Base-by-base conservation (phyloP, 92 coral and sea anemone species). In the Diadumene lineata region DNA sequence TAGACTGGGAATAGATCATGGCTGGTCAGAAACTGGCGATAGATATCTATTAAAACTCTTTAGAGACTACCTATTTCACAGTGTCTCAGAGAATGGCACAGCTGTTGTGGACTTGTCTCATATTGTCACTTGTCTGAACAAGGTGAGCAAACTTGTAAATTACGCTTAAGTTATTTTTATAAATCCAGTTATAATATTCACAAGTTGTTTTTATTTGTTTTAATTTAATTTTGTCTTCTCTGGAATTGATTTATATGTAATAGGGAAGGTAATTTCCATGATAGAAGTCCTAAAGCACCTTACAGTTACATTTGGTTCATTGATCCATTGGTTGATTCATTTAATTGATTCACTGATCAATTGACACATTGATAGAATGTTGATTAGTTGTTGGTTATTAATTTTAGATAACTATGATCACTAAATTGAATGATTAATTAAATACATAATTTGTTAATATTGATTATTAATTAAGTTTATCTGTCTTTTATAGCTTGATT, bases 21-120 rank as follows among this genome's bases (percentile, higher is more conserved):
- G 90, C 56, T 94, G 98, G 98, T 86, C 98, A 28, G 98, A 94
- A 82, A 94, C 98, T 34, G 98, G 98, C 55, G 98, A 94, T 78
- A 80, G 97, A 28, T 94, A 94, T 75, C 92, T 94, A 32, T 73
- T 94, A 74, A 94, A 94, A 85, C 85, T 94, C 31, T 94, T 94
- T 66, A 88, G 98, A 31, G 98, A 94, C 73, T 85, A 94, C 70
- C 73, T 94, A 70, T 94, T 94, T 81, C 98, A 94, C 64, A 97
- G 90, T 67, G 98, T 94, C 19, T 70, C 96, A 26, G 98, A 92
- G 44, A 84, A 74, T 28, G 87, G 88, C 1, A 80, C 84, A 34
- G 94, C 98, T 9, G 81, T 93, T 85, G 64, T 94, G 70, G 98
- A 94, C 80, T 63, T 94, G 72, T 92, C 98, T 44, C 98, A 94